A percentile compares a stretch with the other conserved stretches of the same genome.
These are phyloP conservation scores for Brienomyrus brachyistius DNA, from an alignment of 2,113 vertebrate genomes.

Conservation along the genomic window DNA sequence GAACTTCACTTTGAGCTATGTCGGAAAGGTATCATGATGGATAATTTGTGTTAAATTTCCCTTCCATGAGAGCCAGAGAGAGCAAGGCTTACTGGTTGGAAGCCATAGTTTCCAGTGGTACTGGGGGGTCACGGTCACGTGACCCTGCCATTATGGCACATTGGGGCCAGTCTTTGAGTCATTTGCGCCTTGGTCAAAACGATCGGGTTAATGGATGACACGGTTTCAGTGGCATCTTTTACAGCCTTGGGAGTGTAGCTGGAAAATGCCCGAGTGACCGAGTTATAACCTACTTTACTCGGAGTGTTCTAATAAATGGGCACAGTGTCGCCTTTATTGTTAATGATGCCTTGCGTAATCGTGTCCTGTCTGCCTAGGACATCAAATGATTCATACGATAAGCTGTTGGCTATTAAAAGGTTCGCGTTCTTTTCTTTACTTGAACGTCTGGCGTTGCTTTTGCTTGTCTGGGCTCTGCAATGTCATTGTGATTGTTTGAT, in stretches of 20 bases:
- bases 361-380: not conserved
- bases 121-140: not conserved
- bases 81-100: not conserved
- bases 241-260: not conserved
- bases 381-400: slow-evolving; percentile 2
- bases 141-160: not conserved
- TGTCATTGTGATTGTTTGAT: not conserved
- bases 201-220: not conserved
- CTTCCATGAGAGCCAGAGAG: not conserved
- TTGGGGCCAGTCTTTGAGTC: not conserved
- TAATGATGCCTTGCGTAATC: not conserved
- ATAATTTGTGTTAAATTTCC: not conserved
- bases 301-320: not conserved
- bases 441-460: not conserved
- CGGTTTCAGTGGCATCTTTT: not conserved
- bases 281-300: not conserved
- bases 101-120: not conserved
- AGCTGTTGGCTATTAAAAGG: not conserved
- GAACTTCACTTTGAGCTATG: not conserved
- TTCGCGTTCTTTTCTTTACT: not conserved
- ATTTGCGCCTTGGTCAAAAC: not conserved
- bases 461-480: not conserved
- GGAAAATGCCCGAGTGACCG: not conserved
- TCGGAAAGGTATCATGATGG: not conserved
- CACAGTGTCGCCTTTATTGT: not conserved